These are phyloP conservation scores for Melipona quadrifasciata DNA, from an alignment of 1,140 invertebrate species.

Conservation along the genomic window DNA sequence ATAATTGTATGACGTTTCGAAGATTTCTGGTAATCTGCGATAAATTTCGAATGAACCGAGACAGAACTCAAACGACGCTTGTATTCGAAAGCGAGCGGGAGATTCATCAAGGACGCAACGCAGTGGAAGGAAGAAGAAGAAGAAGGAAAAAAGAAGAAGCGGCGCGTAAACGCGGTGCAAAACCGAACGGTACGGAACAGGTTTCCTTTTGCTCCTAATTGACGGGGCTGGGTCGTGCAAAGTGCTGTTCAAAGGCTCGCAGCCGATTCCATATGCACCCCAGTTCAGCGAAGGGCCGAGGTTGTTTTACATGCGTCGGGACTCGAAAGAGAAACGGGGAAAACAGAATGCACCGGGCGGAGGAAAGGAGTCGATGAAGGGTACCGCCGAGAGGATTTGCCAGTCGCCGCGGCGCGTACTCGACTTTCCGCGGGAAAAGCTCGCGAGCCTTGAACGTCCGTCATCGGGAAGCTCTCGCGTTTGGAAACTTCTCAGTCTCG, in stretches of 20 bases:
- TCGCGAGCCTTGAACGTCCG: neutral
- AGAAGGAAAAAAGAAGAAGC: neutral
- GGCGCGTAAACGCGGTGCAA: neutral
- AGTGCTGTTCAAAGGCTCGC: conserved; percentile 35
- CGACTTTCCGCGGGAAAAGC: neutral
- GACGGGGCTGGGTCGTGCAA: conserved; percentile 10
- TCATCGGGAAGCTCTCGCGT: neutral
- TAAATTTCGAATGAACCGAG: no score
- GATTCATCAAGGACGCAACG: neutral
- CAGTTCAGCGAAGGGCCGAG: neutral
- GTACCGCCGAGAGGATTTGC: neutral
- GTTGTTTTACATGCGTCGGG: conserved; percentile 20
- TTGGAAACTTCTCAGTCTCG: neutral
- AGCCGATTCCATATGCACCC: conserved; percentile 35
- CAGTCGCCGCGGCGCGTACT: neutral
- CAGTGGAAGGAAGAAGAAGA: neutral
- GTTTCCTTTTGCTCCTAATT: conserved; percentile 23
- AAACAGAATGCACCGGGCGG: neutral
- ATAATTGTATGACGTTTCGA: no score
- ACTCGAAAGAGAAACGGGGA: conserved; percentile 17
- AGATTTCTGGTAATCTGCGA: no score
- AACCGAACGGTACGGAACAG: neutral
- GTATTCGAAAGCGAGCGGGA: neutral
- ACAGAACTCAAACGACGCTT: no score
- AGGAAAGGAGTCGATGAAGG: conserved; percentile 20